phyloP scores from a whole-genome alignment of 2,113 vertebrate genomes.

The Agapornis roseicollis region DNA sequence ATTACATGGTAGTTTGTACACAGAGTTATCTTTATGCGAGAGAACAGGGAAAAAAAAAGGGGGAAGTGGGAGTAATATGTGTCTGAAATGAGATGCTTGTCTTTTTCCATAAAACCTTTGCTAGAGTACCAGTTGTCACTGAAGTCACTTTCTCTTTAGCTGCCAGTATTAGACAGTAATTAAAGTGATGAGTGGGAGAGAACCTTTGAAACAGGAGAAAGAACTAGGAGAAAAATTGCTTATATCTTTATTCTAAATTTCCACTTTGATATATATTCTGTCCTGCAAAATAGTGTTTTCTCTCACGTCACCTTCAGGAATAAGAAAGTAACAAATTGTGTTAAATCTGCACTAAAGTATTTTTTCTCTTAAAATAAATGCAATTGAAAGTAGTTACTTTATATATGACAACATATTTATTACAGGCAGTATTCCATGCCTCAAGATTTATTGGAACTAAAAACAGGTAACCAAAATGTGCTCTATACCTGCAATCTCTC shows the following conservation, averaged over 20 bases:
- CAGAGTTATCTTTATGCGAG: not conserved
- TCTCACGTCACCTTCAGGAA: not conserved
- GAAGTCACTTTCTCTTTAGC: not conserved
- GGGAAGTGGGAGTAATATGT: not conserved
- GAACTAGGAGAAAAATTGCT: not conserved
- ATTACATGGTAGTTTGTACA: not conserved
- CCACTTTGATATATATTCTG: not conserved
- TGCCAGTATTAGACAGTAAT: not conserved
- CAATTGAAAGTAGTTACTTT: not conserved
- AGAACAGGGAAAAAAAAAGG: not conserved
- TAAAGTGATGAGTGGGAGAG: not conserved
- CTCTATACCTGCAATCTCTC: not conserved
- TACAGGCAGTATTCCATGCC: not conserved
- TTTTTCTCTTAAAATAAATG: not conserved
- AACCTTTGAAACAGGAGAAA: not conserved
- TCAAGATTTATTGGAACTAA: not conserved
- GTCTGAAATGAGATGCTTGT: not conserved
- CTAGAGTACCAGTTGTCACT: not conserved
- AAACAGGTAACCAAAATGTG: not conserved
- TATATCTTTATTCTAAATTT: not conserved
- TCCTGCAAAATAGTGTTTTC: not conserved
- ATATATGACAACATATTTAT: not conserved
- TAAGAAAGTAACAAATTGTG: not conserved
- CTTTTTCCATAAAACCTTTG: not conserved
- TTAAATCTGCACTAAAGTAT: not conserved